phyloP scores from a whole-genome alignment of 2,888 invertebrate species.

The Drosophila algonquin region DNA sequence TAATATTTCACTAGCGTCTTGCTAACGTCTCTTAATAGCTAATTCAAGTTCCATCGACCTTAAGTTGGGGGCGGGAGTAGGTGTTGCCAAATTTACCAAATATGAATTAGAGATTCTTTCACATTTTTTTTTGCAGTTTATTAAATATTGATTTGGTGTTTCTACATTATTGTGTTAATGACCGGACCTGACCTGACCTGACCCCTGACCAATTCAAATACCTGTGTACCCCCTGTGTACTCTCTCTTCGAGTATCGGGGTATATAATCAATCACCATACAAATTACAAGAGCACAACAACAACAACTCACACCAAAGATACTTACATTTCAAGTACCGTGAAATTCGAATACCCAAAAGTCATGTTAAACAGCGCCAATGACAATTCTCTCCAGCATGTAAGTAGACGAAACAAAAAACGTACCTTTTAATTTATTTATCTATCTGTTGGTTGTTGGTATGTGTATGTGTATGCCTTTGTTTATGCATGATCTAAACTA shows the following conservation, averaged over 20 bases:
- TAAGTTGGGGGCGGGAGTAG: neutral
- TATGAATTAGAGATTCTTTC: neutral
- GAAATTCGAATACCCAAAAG: slow-evolving; percentile 61
- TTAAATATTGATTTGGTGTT: slow-evolving; percentile 15
- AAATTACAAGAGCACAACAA: slow-evolving; percentile 19
- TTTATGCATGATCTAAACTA: slow-evolving; percentile 5
- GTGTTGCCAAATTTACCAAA: neutral
- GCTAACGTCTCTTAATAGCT: neutral
- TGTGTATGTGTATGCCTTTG: neutral
- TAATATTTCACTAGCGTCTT: neutral
- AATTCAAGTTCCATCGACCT: neutral
- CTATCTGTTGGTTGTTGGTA: neutral
- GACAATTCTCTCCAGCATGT: slow-evolving; percentile 76
- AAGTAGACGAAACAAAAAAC: slow-evolving; percentile 64
- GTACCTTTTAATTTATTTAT: slow-evolving; percentile 34
- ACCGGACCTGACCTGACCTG: neutral
- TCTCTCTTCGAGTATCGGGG: neutral
- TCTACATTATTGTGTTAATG: slow-evolving; percentile 3
- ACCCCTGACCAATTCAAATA: neutral
- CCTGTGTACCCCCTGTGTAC: too few species aligned
- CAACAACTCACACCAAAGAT: slow-evolving; percentile 38
- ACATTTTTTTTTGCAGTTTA: slow-evolving; percentile 20
- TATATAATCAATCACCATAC: slow-evolving; percentile 14
- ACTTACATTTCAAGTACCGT: slow-evolving; percentile 42
- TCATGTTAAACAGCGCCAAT: slow-evolving; percentile 75